A percentile compares a stretch with the other conserved stretches of the same genome.
These are phyloP conservation scores for Pteruthius melanotis DNA, from an alignment of 2,113 vertebrate genomes.

Conservation along the genomic window DNA sequence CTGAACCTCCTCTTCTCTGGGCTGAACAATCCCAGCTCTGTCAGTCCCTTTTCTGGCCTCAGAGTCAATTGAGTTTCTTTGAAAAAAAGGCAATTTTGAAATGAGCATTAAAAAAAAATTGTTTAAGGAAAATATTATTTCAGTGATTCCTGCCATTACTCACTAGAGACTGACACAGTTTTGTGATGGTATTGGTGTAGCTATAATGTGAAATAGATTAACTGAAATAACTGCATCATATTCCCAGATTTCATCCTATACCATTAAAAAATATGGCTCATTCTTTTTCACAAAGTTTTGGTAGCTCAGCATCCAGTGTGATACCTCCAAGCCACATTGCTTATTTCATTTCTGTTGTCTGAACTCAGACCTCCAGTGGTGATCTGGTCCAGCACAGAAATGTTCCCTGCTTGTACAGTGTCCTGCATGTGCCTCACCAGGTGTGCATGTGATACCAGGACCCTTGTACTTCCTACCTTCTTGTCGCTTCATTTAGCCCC, in stretches of 20 bases:
- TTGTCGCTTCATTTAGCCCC: not conserved
- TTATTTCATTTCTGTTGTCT: not conserved
- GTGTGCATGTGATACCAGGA: too few species aligned
- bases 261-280: rapidly evolving
- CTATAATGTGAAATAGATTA: not conserved
- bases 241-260: not conserved
- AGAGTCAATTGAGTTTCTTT: not conserved
- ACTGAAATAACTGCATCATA: not conserved
- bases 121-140: not conserved
- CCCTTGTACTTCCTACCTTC: rapidly evolving
- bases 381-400: rapidly evolving
- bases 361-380: not conserved
- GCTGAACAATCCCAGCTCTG: not conserved
- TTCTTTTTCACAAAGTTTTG: not conserved
- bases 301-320: not conserved
- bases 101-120: not conserved
- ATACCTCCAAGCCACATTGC: not conserved
- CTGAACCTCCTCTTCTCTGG: not conserved
- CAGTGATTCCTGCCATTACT: not conserved
- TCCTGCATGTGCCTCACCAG: not conserved
- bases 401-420: not conserved
- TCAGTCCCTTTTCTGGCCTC: not conserved
- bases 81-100: not conserved
- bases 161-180: not conserved
- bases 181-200: not conserved